Evolutionary conservation across 1,140 invertebrate genomes (phyloP).

Genomic region (Caenorhabditis tropicalis): DNA sequence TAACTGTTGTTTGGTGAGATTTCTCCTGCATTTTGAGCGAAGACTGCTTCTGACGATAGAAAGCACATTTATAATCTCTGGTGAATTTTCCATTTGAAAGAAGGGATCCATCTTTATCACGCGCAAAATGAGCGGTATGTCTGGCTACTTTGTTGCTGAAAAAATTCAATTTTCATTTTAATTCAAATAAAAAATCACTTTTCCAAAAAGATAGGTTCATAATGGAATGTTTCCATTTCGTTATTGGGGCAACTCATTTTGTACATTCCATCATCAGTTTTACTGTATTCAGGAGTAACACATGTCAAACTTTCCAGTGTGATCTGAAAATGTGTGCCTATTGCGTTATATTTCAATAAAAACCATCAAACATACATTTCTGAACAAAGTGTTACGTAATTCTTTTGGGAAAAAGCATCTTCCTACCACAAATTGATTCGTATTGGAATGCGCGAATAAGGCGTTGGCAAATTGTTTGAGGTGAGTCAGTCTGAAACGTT

Average conservation of each 20-base stretch:
- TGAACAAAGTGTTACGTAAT: not conserved
- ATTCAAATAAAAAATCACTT: not conserved
- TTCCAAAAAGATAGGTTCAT: not conserved
- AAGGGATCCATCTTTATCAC: slow-evolving; percentile 18
- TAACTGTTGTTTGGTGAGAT: no score
- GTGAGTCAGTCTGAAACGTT: not conserved
- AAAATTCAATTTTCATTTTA: not conserved
- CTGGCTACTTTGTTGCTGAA: slow-evolving; percentile 24
- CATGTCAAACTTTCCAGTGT: not conserved
- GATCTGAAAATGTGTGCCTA: not conserved
- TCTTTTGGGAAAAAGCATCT: slow-evolving; percentile 19
- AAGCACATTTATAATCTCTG: slow-evolving; percentile 18
- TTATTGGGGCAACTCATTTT: slow-evolving; percentile 35
- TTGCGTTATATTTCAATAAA: not conserved
- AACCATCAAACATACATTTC: not conserved
- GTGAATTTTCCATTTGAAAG: slow-evolving; percentile 8
- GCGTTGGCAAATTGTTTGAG: not conserved
- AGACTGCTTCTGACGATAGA: not conserved
- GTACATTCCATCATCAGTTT: not conserved
- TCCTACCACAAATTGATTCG: not conserved
- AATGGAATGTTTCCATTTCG: slow-evolving; percentile 5
- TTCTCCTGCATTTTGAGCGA: not conserved
- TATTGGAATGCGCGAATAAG: not conserved
- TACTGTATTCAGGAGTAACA: not conserved
- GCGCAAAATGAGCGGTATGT: slow-evolving; percentile 34